Base-by-base conservation (phyloP, 2,797 vertebrate genomes). In the Diglossa cyanea region DNA sequence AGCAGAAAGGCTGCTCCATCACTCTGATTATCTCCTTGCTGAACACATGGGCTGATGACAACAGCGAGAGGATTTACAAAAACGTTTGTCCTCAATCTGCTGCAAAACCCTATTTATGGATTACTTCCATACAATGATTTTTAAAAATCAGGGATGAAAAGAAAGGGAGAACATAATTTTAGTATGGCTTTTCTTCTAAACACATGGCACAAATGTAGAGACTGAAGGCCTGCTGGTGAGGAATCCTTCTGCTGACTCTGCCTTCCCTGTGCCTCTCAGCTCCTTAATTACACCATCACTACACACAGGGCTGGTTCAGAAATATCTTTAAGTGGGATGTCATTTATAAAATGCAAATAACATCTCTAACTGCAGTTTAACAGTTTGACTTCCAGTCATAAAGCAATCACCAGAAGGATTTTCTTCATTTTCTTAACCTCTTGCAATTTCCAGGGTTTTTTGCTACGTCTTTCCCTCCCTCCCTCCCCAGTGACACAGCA, bases 241-340 rank as follows among this genome's bases (percentile, higher is more conserved):
- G 79, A 86, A 90, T 73, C 92, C 75, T 68, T 84, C 83, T 79
- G 86, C 80, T 91, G 86, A 81, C 67, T 85, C 50, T 92, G 83
- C 81, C 77, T 88, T 87, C 74, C 78, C 68, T 13, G 30, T 44
- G 53, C 42, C 84, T 57, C 83, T 81, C 71, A 61, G 88, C 84
- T 94, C 53, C 84, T 92, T 85, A 66, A 82, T 82, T 82, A 89
- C 7, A 83, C 16, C 3, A 39, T 30, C 72, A 44, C 74, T 54
- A 61, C 82, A 80, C 62, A 50, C 2, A 63, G 60, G 57, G 62
- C 23, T 75, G 83, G 5, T 79, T 84, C 93, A 88, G 90, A 90
- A 94, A 92, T 61, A 89, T 71, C 83, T 87, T 65, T 57, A 79
- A 91, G 84, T 74, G 57, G 58, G 51, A 80, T 74, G 87, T 71